Conservation (phyloP, 2,113 vertebrate genomes). For the Polypterus senegalus region DNA sequence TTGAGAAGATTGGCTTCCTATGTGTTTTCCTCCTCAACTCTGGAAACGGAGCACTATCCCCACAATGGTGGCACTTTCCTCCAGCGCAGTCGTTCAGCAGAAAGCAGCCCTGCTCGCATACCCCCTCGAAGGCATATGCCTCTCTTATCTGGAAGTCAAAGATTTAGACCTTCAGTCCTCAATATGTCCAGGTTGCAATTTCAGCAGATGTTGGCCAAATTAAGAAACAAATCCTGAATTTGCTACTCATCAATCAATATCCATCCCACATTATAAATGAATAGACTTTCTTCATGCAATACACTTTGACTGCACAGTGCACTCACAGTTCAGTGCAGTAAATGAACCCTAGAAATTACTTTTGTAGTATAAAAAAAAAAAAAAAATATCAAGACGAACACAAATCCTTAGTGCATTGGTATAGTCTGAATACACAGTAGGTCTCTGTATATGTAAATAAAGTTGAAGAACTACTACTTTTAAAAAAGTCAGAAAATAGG, state of each 20-base stretch:
- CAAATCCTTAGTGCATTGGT: neutral
- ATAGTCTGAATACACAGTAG: neutral
- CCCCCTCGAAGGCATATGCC: conserved; percentile 61
- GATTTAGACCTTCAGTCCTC: conserved; percentile 84
- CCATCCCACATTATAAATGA: neutral
- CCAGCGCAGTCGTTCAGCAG: conserved; percentile 95
- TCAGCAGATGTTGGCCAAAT: conserved; percentile 91
- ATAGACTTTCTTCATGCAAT: conserved; percentile 45
- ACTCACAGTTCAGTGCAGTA: conserved; percentile 4
- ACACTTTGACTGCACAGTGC: conserved; percentile 22
- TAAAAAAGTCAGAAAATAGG: neutral
- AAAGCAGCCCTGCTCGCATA: conserved; percentile 91
- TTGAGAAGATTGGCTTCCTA: conserved; percentile 96
- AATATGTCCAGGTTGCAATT: conserved; percentile 84
- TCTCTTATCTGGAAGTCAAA: conserved; percentile 70
- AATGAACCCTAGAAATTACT: neutral
- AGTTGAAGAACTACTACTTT: neutral
- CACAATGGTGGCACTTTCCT: conserved; percentile 81
- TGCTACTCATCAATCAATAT: conserved; percentile 28
- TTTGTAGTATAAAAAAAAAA: neutral
- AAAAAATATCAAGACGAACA: neutral
- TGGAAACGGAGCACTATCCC: conserved; percentile 96
- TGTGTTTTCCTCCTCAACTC: conserved; percentile 94
- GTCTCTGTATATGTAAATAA: conserved; percentile 3
- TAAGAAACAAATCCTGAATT: conserved; percentile 89